These are phyloP conservation scores for Morus bassanus DNA, from an alignment of 2,797 vertebrate genomes.

Conservation along the genomic window DNA sequence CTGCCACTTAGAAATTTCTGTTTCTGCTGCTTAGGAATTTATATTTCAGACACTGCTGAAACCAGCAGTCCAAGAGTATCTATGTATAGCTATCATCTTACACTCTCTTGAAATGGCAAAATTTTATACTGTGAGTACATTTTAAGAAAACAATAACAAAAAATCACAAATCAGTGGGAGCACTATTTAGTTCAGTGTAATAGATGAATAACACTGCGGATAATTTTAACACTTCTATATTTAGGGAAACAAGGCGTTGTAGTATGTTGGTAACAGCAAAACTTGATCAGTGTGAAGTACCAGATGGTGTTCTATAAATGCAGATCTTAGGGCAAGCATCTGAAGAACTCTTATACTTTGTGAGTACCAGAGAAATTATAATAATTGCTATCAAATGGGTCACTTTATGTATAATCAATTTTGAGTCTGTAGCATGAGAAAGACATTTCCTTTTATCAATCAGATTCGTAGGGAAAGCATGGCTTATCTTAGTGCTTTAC, in stretches of 20 bases:
- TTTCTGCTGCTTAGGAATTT: constrained; percentile 10
- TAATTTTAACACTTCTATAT: constrained; percentile 55
- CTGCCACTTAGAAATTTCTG: not conserved
- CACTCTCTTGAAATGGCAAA: not conserved
- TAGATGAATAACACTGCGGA: constrained; percentile 17
- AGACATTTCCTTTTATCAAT: not conserved
- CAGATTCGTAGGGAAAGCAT: not conserved
- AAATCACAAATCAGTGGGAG: constrained; percentile 51
- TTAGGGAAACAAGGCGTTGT: constrained; percentile 37
- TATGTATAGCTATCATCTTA: constrained; percentile 43
- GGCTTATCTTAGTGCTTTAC: not conserved
- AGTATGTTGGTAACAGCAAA: constrained; percentile 20
- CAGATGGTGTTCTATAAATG: constrained; percentile 65
- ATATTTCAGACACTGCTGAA: constrained; percentile 28
- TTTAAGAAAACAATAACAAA: constrained; percentile 56
- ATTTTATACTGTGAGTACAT: not conserved
- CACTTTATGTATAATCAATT: not conserved
- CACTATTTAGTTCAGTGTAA: constrained; percentile 24
- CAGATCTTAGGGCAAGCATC: constrained; percentile 39
- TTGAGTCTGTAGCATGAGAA: not conserved
- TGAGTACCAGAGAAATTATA: not conserved
- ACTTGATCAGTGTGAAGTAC: constrained; percentile 30
- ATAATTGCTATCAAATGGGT: not conserved
- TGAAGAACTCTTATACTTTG: not conserved
- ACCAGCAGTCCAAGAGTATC: not conserved